Percentiles rank a stretch among this genome's conserved stretches.
Evolutionary conservation across 1,140 invertebrate species (phyloP).

Genomic region (Sinonovacula constricta): DNA sequence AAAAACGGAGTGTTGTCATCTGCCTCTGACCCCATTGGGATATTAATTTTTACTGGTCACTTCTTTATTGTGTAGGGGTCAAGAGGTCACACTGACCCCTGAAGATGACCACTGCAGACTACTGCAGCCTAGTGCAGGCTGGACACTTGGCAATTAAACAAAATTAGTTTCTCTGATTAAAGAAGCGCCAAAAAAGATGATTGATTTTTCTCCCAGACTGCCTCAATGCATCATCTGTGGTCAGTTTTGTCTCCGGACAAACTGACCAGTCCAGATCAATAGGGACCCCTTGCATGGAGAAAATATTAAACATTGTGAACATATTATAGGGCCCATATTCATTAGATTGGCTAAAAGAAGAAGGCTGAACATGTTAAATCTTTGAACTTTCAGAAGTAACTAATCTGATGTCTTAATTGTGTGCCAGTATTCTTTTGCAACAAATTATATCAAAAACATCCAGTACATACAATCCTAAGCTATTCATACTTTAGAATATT

Average conservation of each 20-base stretch:
- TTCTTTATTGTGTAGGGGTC: slow-evolving; percentile 47
- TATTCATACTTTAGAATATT: too few relatives aligned
- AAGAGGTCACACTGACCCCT: slow-evolving; percentile 48
- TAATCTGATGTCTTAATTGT: too few relatives aligned
- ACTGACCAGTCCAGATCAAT: background rate
- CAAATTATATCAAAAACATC: too few relatives aligned
- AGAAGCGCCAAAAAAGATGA: slow-evolving; percentile 39
- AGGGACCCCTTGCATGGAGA: too few relatives aligned
- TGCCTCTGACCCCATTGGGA: slow-evolving; percentile 15
- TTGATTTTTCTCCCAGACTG: slow-evolving; percentile 12
- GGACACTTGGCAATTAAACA: slow-evolving; percentile 47
- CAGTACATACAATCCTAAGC: too few relatives aligned
- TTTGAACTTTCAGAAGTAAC: too few relatives aligned
- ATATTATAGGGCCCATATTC: too few relatives aligned
- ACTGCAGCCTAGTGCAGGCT: slow-evolving; percentile 25
- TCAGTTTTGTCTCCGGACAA: too few relatives aligned
- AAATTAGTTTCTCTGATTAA: slow-evolving; percentile 53
- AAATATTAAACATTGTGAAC: too few relatives aligned
- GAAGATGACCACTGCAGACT: slow-evolving; percentile 33
- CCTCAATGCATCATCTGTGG: background rate
- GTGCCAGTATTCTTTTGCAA: too few relatives aligned
- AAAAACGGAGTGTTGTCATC: slow-evolving; percentile 10
- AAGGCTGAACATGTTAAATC: too few relatives aligned
- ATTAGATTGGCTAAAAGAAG: too few relatives aligned
- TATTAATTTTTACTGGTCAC: slow-evolving; percentile 54